Evolutionary conservation across 2,888 invertebrate species (phyloP).

Genomic region (Resseliella maxima): DNA sequence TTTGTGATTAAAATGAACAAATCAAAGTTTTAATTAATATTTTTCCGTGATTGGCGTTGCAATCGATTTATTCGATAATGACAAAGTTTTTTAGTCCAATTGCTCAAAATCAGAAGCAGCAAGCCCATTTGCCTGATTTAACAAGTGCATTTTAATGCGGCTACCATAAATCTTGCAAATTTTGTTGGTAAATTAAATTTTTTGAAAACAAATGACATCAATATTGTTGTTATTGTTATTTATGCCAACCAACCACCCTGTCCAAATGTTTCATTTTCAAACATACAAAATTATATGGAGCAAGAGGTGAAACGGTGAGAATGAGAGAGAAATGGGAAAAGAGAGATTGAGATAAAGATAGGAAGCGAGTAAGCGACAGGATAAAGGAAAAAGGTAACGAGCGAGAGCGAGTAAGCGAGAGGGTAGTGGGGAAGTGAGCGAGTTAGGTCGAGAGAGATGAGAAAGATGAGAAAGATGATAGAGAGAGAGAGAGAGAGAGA

Average conservation of each 20-base stretch:
- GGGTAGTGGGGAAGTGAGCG: too few relatives aligned
- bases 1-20: slow-evolving; percentile 23
- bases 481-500: too few relatives aligned
- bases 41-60: background rate
- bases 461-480: too few relatives aligned
- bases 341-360: too few relatives aligned
- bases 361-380: background rate
- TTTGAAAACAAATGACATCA: background rate
- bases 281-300: too few relatives aligned
- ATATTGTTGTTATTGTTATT: background rate
- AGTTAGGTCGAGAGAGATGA: too few relatives aligned
- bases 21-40: slow-evolving; percentile 33
- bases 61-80: background rate
- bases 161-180: slow-evolving; percentile 13
- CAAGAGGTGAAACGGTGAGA: too few relatives aligned
- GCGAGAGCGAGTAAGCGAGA: background rate
- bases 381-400: background rate
- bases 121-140: background rate
- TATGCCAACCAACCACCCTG: background rate
- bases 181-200: slow-evolving; percentile 11
- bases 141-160: slow-evolving; percentile 9
- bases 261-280: too few relatives aligned
- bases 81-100: background rate
- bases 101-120: background rate
- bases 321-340: too few relatives aligned